phyloP scores from a whole-genome alignment of 2,888 invertebrate species.

The Alcis repandata region DNA sequence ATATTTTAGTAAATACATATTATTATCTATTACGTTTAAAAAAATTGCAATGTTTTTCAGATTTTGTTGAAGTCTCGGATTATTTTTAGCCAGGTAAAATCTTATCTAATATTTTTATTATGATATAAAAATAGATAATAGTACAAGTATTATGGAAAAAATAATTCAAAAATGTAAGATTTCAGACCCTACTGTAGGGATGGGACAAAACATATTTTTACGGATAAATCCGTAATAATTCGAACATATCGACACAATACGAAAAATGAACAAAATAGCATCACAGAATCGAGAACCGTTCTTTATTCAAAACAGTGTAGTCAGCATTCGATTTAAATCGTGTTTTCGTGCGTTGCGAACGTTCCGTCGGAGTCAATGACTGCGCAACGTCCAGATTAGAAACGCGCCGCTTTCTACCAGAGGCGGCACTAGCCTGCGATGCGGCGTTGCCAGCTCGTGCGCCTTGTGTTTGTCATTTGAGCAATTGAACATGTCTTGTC shows the following conservation, averaged over 20 bases:
- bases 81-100: no score
- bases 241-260: background rate
- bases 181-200: background rate
- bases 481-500: constrained; percentile 41
- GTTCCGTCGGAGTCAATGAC: constrained; percentile 81
- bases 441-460: constrained; percentile 75
- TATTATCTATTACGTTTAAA: no score
- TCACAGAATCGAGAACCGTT: constrained; percentile 30
- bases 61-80: no score
- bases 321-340: constrained; percentile 48
- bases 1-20: no score
- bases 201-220: background rate
- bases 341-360: constrained; percentile 52
- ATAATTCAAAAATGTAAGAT: background rate
- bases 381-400: constrained; percentile 81
- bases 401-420: constrained; percentile 82
- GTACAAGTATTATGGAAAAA: no score
- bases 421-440: constrained; percentile 72
- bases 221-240: background rate
- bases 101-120: no score
- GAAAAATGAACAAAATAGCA: constrained; percentile 13
- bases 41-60: no score
- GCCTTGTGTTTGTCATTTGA: constrained; percentile 50
- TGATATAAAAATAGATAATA: no score
- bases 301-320: constrained; percentile 45